These are phyloP conservation scores for Strix uralensis DNA, from an alignment of 2,113 vertebrate species.

Conservation along the genomic window DNA sequence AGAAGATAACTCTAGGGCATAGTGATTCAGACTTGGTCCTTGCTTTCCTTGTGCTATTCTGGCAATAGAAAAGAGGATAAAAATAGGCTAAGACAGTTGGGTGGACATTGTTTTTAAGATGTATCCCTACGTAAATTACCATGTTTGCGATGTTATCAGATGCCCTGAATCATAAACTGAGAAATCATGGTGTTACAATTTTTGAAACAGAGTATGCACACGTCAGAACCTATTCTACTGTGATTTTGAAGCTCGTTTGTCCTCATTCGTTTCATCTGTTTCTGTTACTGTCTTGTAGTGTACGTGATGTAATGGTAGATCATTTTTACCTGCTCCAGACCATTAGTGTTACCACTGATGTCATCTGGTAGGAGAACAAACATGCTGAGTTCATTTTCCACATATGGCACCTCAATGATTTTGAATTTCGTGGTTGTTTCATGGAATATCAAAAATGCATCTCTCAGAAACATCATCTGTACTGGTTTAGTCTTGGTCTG, in stretches of 20 bases:
- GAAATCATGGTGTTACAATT: background rate
- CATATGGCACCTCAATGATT: conserved; percentile 83
- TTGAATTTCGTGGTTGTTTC: conserved; percentile 65
- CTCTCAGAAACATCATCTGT: conserved; percentile 81
- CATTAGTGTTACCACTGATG: conserved; percentile 68
- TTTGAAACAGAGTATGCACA: background rate
- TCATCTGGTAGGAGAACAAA: conserved; percentile 80
- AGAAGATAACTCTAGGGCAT: background rate
- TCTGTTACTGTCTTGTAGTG: background rate
- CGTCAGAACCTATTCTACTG: background rate
- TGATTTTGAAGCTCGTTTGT: background rate
- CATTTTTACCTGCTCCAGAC: conserved; percentile 80
- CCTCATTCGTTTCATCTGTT: background rate
- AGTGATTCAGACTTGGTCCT: background rate
- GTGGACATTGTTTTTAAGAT: background rate
- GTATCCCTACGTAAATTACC: background rate
- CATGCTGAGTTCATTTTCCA: conserved; percentile 83
- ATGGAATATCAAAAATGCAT: conserved; percentile 55
- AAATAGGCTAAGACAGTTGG: background rate
- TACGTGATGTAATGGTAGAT: background rate
- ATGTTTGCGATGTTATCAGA: background rate
- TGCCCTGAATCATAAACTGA: background rate
- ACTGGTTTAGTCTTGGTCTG: conserved; percentile 78
- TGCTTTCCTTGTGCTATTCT: background rate
- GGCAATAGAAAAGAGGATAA: background rate